Conservation (phyloP, 1,140 invertebrate species). For the Oscheius sp. region DNA sequence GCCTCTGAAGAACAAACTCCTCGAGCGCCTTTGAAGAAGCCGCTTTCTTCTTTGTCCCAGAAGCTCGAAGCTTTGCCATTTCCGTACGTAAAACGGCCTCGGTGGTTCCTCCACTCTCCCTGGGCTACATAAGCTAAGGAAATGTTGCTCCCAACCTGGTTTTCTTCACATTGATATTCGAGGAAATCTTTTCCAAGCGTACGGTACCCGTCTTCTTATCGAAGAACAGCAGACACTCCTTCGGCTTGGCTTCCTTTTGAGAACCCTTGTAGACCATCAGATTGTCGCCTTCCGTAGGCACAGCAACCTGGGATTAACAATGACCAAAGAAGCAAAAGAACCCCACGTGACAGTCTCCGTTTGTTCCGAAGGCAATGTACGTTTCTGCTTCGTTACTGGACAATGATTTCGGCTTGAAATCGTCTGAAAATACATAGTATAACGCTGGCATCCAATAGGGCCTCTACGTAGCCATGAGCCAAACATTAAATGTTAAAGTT, state of each 20-base stretch:
- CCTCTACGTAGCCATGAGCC: neutral
- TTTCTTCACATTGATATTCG: slow-evolving; percentile 38
- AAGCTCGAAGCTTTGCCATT: neutral
- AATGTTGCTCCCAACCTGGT: slow-evolving; percentile 12
- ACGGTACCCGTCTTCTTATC: slow-evolving; percentile 33
- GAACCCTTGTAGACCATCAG: slow-evolving; percentile 40
- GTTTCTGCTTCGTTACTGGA: slow-evolving; percentile 31
- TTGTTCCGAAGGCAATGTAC: slow-evolving; percentile 31
- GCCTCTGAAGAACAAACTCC: neutral
- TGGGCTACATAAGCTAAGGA: neutral
- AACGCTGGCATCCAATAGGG: neutral
- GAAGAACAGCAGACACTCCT: slow-evolving; percentile 42
- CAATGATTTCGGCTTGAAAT: slow-evolving; percentile 41
- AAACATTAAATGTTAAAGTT: neutral
- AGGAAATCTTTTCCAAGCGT: slow-evolving; percentile 34
- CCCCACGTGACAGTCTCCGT: slow-evolving; percentile 37
- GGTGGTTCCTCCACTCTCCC: neutral
- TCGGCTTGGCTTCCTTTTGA: slow-evolving; percentile 33
- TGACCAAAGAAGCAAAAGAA: neutral
- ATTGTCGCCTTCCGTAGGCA: slow-evolving; percentile 35
- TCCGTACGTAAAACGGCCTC: neutral
- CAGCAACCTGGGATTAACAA: slow-evolving; percentile 24
- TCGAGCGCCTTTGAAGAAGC: neutral
- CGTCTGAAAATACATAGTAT: slow-evolving; percentile 29
- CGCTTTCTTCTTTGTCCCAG: neutral